A percentile compares a stretch with the other conserved stretches of the same genome.
Evolutionary conservation across 1,140 invertebrate genomes (phyloP).

Genomic region (Anastatus disparis): DNA sequence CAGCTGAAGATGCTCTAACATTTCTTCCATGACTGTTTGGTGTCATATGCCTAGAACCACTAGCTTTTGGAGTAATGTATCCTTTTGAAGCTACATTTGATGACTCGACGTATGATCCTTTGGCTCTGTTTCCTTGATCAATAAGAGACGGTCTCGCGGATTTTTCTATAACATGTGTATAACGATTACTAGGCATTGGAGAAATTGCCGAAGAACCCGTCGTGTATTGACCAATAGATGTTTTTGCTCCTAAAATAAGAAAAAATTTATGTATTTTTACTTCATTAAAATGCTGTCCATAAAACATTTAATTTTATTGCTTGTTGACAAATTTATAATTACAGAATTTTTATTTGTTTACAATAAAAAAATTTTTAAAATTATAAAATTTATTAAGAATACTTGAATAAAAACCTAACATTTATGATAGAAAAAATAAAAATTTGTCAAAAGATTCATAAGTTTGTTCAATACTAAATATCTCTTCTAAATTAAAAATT

Average conservation of each 20-base stretch:
- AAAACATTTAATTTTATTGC: background rate
- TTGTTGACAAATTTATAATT: background rate
- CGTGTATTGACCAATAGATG: constrained; percentile 26
- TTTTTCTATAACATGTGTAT: constrained; percentile 30
- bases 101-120: constrained; percentile 29
- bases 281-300: background rate
- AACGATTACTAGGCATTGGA: constrained; percentile 33
- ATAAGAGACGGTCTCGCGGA: constrained; percentile 12
- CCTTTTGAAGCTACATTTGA: constrained; percentile 40
- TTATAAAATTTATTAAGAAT: background rate
- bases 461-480: too few relatives aligned
- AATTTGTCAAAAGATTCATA: background rate
- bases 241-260: constrained; percentile 32
- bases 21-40: constrained; percentile 28
- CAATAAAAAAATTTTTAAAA: background rate
- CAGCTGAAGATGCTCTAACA: constrained; percentile 53
- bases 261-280: background rate
- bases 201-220: constrained; percentile 20
- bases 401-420: background rate
- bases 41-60: constrained; percentile 17
- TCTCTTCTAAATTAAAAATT: too few relatives aligned
- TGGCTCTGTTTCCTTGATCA: constrained; percentile 7
- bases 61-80: constrained; percentile 33
- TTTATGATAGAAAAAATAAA: background rate
- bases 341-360: background rate